Conservation (phyloP, 2,797 vertebrate species). For the Melanotaenia nigrans region DNA sequence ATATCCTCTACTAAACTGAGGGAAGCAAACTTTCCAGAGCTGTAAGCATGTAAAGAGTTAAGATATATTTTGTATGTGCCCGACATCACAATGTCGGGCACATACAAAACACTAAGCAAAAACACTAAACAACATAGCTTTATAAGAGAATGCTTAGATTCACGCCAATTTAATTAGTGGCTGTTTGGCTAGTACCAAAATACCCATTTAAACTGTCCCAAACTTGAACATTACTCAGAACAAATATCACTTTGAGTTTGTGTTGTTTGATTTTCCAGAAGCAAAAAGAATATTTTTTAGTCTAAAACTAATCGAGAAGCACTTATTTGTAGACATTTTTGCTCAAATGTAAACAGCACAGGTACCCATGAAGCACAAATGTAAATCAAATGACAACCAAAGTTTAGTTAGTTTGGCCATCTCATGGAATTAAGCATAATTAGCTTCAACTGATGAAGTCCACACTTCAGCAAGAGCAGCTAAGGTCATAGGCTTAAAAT, state of each 20-base stretch:
- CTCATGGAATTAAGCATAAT: constrained; percentile 10
- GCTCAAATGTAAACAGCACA: not conserved
- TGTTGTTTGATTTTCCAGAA: not conserved
- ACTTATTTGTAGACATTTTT: not conserved
- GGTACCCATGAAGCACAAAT: not conserved
- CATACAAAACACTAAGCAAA: not conserved
- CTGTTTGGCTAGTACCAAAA: not conserved
- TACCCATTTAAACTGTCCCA: not conserved
- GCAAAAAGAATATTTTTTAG: not conserved
- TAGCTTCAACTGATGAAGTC: constrained; percentile 26
- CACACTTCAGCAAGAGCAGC: not conserved
- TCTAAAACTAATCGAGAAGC: not conserved
- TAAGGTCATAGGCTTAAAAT: constrained; percentile 3
- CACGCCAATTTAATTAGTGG: not conserved
- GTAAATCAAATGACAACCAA: constrained; percentile 1
- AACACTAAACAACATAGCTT: not conserved
- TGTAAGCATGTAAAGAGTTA: constrained; percentile 15
- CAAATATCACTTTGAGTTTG: not conserved
- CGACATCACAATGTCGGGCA: not conserved
- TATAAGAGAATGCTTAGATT: not conserved
- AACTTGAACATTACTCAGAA: not conserved
- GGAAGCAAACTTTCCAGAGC: not conserved
- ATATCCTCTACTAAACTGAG: constrained; percentile 1
- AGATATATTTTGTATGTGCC: not conserved
- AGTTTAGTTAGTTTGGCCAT: constrained; percentile 13